Evolutionary conservation across 2,888 invertebrate genomes (phyloP).

Genomic region (Torymus texanus): DNA sequence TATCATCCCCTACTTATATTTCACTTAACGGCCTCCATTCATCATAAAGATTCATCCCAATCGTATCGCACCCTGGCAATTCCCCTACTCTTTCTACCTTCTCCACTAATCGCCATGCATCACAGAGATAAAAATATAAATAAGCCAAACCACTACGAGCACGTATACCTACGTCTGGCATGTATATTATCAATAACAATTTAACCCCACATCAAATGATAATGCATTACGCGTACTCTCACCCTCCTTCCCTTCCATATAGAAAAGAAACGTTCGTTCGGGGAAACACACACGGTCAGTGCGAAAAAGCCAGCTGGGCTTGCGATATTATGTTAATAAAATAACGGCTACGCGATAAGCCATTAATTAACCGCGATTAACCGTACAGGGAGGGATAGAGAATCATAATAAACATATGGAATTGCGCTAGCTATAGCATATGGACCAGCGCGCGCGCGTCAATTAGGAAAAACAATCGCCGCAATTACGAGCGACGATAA

Average conservation of each 20-base stretch:
- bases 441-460: not conserved
- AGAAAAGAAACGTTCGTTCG: no score
- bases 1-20: not conserved
- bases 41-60: constrained; percentile 8
- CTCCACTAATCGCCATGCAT: no score
- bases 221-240: not conserved
- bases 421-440: not conserved
- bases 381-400: not conserved
- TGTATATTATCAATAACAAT: constrained; percentile 19
- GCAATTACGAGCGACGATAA: constrained; percentile 3
- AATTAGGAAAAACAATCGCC: constrained; percentile 36
- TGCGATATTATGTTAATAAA: constrained; percentile 29
- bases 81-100: no score
- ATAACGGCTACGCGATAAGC: constrained; percentile 8
- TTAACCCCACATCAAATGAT: constrained; percentile 1
- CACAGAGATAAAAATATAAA: no score
- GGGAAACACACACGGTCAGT: not conserved
- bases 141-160: no score
- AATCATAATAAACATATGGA: constrained; percentile 24
- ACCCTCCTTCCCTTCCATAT: no score
- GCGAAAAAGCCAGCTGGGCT: not conserved
- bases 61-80: not conserved
- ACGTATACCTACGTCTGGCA: not conserved
- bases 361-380: constrained; percentile 44
- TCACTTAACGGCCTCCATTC: not conserved